These are phyloP conservation scores for Patiria miniata DNA, from an alignment of 35 echinoderm and acorn worm species.

Conservation along the genomic window DNA sequence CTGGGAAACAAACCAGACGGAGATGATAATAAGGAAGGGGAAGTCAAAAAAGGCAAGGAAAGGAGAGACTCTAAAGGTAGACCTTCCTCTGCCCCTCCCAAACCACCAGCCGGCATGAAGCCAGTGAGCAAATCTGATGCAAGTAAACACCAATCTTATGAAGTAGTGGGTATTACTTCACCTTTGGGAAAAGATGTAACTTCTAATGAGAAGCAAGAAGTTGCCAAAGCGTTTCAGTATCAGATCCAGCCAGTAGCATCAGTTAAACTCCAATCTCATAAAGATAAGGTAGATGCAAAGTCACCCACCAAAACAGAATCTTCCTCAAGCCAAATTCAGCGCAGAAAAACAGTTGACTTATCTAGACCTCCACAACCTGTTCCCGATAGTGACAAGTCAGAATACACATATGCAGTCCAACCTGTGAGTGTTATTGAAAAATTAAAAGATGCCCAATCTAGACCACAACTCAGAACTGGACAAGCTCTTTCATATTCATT, in stretches of 20 bases:
- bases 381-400: not conserved
- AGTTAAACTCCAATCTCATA: constrained; percentile 3
- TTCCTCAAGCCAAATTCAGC: not conserved
- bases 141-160: not conserved
- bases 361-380: not conserved
- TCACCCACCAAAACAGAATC: not conserved
- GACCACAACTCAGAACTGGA: constrained; percentile 9
- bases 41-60: not conserved
- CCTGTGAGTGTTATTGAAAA: constrained; percentile 1
- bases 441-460: not conserved
- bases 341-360: not conserved
- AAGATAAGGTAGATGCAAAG: not conserved
- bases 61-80: not conserved
- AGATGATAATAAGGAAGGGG: not conserved
- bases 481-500: not conserved
- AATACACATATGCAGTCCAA: constrained; percentile 4
- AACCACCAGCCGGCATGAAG: not conserved
- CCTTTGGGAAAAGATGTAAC: too few relatives aligned
- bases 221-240: not conserved
- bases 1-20: not conserved
- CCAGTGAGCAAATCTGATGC: not conserved
- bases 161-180: not conserved
- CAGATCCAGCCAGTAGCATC: not conserved
- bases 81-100: constrained; percentile 23
- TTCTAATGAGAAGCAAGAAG: not conserved